phyloP scores from a whole-genome alignment of 2,113 vertebrate species.

The Empidonax alnorum region DNA sequence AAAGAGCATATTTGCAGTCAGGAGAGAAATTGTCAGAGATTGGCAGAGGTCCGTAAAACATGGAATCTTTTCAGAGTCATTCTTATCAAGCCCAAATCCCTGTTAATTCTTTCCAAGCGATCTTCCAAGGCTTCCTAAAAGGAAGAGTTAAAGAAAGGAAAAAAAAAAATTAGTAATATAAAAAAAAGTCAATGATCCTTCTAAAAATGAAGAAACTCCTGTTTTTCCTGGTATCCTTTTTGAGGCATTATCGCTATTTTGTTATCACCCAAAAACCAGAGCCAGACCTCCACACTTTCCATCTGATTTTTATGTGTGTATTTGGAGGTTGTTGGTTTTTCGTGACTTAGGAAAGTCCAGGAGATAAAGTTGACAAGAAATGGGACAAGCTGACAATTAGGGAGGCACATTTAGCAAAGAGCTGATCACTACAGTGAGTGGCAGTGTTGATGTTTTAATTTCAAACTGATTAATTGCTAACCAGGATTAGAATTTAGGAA shows the following conservation, averaged over 20 bases:
- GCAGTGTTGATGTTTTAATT: background rate
- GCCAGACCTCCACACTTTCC: background rate
- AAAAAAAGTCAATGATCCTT: background rate
- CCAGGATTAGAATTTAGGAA: background rate
- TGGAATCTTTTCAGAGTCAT: conserved; percentile 96
- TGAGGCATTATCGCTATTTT: background rate
- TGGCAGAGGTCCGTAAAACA: conserved; percentile 88
- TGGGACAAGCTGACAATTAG: background rate
- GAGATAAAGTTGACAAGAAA: background rate
- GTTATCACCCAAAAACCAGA: background rate
- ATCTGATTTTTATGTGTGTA: background rate
- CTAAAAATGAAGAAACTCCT: background rate
- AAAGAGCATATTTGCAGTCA: conserved; percentile 53
- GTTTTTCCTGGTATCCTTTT: background rate
- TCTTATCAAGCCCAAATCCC: conserved; percentile 90
- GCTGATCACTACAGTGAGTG: background rate
- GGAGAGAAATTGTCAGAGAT: conserved; percentile 79
- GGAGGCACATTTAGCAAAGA: background rate
- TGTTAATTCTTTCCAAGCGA: conserved; percentile 90
- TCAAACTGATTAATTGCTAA: background rate
- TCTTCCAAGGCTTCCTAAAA: conserved; percentile 91
- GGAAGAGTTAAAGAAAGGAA: background rate
- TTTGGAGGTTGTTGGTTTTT: background rate
- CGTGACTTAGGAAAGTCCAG: background rate
- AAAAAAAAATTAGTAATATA: background rate